Percentiles rank a stretch among this genome's conserved stretches.
These are phyloP conservation scores for Lithophane socia DNA, from an alignment of 2,888 invertebrate genomes.

Conservation along the genomic window DNA sequence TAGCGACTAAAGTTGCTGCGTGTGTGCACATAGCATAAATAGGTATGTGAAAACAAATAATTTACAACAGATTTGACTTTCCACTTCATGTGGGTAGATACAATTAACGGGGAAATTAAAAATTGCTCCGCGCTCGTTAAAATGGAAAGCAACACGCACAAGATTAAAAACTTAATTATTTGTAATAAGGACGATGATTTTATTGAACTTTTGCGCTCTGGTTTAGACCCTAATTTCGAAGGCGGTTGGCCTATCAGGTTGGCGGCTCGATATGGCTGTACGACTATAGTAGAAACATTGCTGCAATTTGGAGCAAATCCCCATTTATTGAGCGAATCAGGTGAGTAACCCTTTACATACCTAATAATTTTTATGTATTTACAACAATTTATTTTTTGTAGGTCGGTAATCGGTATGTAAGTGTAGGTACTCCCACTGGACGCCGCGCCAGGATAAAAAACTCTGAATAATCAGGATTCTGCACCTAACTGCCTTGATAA, in stretches of 20 bases:
- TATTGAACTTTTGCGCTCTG: slow-evolving; percentile 75
- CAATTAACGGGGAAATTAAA: neutral
- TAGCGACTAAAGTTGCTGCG: too few species aligned
- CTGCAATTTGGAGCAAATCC: slow-evolving; percentile 85
- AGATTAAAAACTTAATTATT: slow-evolving; percentile 77
- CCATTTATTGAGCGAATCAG: slow-evolving; percentile 83
- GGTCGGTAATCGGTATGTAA: neutral
- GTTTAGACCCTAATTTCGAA: slow-evolving; percentile 84
- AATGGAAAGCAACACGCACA: slow-evolving; percentile 75
- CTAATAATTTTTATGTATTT: neutral
- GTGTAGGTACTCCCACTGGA: neutral
- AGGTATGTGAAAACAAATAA: neutral
- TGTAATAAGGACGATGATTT: slow-evolving; percentile 77
- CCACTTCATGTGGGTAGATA: slow-evolving; percentile 29
- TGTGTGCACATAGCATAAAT: neutral
- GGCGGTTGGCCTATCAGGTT: slow-evolving; percentile 86
- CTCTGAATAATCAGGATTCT: neutral
- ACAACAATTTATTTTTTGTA: neutral
- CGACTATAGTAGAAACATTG: slow-evolving; percentile 78
- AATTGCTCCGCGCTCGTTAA: neutral
- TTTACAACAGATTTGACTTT: neutral
- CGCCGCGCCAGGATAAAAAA: neutral
- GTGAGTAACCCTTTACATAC: slow-evolving; percentile 69
- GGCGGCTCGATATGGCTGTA: slow-evolving; percentile 83
- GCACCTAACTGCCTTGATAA: neutral